Evolutionary conservation across 2,797 vertebrate species (phyloP).

Genomic region (Syndactyla subalaris): DNA sequence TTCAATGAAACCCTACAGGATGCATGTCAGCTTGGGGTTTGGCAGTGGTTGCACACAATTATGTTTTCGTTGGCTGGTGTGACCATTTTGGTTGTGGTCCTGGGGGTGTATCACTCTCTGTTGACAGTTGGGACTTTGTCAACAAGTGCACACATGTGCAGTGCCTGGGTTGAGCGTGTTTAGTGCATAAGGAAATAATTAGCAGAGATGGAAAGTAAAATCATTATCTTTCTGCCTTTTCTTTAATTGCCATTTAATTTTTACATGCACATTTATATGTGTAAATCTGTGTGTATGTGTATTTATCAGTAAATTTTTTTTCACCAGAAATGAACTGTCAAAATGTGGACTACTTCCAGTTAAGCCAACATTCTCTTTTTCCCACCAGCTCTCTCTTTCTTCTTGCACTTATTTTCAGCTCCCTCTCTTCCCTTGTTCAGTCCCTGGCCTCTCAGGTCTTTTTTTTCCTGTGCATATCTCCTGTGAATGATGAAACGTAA

Average conservation of each 20-base stretch:
- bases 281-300: neutral
- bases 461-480: neutral
- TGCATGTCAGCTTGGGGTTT: conserved; percentile 38
- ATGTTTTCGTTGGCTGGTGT: conserved; percentile 49
- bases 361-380: conserved; percentile 8
- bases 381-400: neutral
- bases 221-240: conserved; percentile 4
- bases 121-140: conserved; percentile 47
- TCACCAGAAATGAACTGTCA: conserved; percentile 20
- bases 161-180: neutral
- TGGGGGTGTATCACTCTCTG: neutral
- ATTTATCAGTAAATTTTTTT: neutral
- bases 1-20: conserved; percentile 23
- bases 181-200: conserved; percentile 47
- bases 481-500: neutral
- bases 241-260: conserved; percentile 44
- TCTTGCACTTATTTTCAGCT: conserved; percentile 8
- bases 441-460: neutral
- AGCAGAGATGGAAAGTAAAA: conserved; percentile 11
- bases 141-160: conserved; percentile 41
- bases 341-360: neutral
- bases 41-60: neutral
- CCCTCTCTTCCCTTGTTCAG: neutral
- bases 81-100: neutral
- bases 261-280: neutral